Evolutionary conservation across 1,140 invertebrate species (phyloP).

Genomic region (Bicyclus anynana): DNA sequence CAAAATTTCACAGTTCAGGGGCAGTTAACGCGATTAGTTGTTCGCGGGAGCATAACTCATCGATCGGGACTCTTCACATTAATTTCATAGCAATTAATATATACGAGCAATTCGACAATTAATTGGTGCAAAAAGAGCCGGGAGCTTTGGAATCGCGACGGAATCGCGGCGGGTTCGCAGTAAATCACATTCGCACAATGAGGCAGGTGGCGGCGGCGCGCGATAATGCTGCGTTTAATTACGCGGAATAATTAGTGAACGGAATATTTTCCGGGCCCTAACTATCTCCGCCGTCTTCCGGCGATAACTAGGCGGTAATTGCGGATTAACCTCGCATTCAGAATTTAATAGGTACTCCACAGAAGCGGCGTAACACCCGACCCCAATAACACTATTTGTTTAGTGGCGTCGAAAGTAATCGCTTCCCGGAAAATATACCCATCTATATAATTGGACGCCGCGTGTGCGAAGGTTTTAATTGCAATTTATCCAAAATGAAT

Average conservation of each 20-base stretch:
- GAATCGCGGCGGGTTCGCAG: slow-evolving; percentile 65
- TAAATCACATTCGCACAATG: slow-evolving; percentile 74
- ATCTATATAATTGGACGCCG: slow-evolving; percentile 25
- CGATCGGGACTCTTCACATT: slow-evolving; percentile 54
- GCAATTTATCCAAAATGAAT: slow-evolving; percentile 33
- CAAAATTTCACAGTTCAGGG: slow-evolving; percentile 21
- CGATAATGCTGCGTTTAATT: slow-evolving; percentile 76
- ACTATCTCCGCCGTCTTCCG: slow-evolving; percentile 76
- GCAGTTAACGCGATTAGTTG: slow-evolving; percentile 29
- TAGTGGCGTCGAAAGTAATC: slow-evolving; percentile 67
- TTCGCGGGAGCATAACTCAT: slow-evolving; percentile 36
- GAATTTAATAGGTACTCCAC: slow-evolving; percentile 71
- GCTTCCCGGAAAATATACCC: slow-evolving; percentile 43
- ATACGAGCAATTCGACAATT: slow-evolving; percentile 71
- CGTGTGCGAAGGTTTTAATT: slow-evolving; percentile 27
- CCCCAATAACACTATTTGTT: slow-evolving; percentile 67
- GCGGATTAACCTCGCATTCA: slow-evolving; percentile 75
- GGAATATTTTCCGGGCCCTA: slow-evolving; percentile 76
- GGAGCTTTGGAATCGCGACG: slow-evolving; percentile 58
- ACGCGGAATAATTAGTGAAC: slow-evolving; percentile 77
- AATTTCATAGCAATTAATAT: slow-evolving; percentile 72
- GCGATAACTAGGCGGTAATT: slow-evolving; percentile 76
- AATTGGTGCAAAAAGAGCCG: slow-evolving; percentile 72
- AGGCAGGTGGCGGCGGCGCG: slow-evolving; percentile 66
- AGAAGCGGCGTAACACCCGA: slow-evolving; percentile 39